Percentiles rank a stretch among this genome's conserved stretches.
Evolutionary conservation across 2,888 invertebrate genomes (phyloP).

Genomic region (Sphaerophoria rueppellii): DNA sequence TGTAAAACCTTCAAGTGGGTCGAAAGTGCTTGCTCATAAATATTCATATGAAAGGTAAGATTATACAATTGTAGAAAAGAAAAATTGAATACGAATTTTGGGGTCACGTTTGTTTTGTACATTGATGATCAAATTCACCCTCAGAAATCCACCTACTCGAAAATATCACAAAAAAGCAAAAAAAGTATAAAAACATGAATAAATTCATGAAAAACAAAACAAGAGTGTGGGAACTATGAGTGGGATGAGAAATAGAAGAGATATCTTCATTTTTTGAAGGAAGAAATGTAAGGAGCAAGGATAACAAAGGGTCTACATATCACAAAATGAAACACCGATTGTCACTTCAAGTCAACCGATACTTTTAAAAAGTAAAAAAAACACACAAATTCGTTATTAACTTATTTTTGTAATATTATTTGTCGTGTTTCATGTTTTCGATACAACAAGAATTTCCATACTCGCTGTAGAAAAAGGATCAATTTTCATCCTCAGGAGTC

Average conservation of each 20-base stretch:
- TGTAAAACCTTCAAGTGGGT: background rate
- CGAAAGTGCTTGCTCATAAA: background rate
- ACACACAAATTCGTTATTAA: background rate
- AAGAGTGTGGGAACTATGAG: no score
- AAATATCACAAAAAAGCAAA: no score
- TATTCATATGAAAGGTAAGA: background rate
- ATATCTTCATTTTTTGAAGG: conserved; percentile 27
- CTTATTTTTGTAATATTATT: background rate
- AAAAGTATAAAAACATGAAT: no score
- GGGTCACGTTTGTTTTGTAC: no score
- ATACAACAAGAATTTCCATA: no score
- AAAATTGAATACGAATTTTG: background rate
- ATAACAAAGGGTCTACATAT: conserved; percentile 49
- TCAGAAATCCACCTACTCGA: no score
- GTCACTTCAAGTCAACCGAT: conserved; percentile 35
- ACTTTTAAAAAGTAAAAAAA: background rate
- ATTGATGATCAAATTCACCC: no score
- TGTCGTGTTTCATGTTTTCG: background rate
- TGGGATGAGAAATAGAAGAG: background rate
- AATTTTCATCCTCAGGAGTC: background rate
- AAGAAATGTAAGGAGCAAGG: conserved; percentile 19
- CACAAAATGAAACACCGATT: conserved; percentile 31
- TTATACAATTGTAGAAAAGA: background rate
- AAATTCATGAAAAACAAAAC: no score
- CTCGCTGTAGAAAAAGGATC: background rate